phyloP scores from a whole-genome alignment of 1,140 invertebrate species.

The Cepaea nemoralis region DNA sequence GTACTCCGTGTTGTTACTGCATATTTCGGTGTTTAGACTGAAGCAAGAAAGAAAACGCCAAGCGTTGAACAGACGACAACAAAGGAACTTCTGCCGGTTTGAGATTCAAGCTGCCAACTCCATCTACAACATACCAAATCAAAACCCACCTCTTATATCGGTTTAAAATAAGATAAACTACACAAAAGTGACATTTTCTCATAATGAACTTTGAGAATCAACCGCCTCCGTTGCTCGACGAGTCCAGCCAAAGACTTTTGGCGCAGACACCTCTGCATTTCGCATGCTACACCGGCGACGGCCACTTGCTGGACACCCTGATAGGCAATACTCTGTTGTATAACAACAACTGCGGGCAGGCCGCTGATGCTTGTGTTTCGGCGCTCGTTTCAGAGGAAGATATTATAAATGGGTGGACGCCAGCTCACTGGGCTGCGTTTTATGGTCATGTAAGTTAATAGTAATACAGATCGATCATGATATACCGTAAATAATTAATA shows the following conservation, averaged over 20 bases:
- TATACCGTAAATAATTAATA: too few species aligned
- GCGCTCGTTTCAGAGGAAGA: slow-evolving; percentile 34
- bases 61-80: not conserved
- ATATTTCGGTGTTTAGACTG: not conserved
- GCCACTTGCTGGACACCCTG: slow-evolving; percentile 30
- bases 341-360: slow-evolving; percentile 25
- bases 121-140: not conserved
- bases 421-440: slow-evolving; percentile 40
- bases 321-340: slow-evolving; percentile 20
- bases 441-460: slow-evolving; percentile 33
- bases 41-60: not conserved
- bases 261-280: slow-evolving; percentile 32
- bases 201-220: slow-evolving; percentile 35
- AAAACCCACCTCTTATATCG: not conserved
- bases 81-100: slow-evolving; percentile 3
- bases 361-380: slow-evolving; percentile 16
- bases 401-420: slow-evolving; percentile 34
- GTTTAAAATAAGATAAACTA: not conserved
- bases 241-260: slow-evolving; percentile 17
- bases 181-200: not conserved
- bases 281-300: slow-evolving; percentile 35
- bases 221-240: slow-evolving; percentile 19
- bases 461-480: too few species aligned
- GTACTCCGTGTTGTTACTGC: too few species aligned
- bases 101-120: too few species aligned